These are phyloP conservation scores for Drosophila mayaguana DNA, from an alignment of 2,888 invertebrate species.

Conservation along the genomic window DNA sequence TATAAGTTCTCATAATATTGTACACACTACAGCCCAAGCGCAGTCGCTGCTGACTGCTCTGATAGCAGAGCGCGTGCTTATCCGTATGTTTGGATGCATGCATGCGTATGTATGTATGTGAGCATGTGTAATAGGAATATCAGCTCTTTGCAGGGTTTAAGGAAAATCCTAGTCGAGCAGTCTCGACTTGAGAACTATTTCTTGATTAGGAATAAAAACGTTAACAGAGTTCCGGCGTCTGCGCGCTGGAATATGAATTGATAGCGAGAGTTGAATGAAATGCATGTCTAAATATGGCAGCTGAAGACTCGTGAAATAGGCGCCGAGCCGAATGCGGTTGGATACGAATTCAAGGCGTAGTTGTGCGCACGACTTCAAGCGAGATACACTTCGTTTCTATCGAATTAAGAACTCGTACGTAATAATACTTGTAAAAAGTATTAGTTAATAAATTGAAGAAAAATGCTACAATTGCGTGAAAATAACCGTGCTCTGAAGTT, in stretches of 20 bases:
- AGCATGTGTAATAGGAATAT: too few species aligned
- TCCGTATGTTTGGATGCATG: too few species aligned
- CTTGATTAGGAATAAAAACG: too few species aligned
- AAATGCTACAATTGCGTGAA: constrained; percentile 33
- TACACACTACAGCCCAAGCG: too few species aligned
- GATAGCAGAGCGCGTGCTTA: too few species aligned
- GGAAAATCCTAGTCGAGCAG: too few species aligned
- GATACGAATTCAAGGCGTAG: constrained; percentile 44
- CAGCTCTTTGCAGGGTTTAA: too few species aligned
- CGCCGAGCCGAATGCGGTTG: constrained; percentile 12
- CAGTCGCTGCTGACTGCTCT: too few species aligned
- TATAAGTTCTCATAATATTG: not conserved
- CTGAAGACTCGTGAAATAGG: constrained; percentile 1
- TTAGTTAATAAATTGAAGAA: constrained; percentile 16
- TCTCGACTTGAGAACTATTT: too few species aligned
- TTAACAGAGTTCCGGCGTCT: constrained; percentile 11
- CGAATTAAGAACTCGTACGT: constrained; percentile 14
- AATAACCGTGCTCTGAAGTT: constrained; percentile 11
- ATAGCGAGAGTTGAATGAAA: constrained; percentile 39
- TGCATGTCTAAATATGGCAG: constrained; percentile 7
- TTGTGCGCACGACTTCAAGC: constrained; percentile 69
- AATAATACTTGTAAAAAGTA: constrained; percentile 3
- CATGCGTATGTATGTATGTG: too few species aligned
- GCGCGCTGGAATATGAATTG: constrained; percentile 28
- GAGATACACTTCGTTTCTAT: constrained; percentile 56